Evolutionary conservation across 2,113 vertebrate genomes (phyloP).

Genomic region (Tragelaphus strepsiceros): DNA sequence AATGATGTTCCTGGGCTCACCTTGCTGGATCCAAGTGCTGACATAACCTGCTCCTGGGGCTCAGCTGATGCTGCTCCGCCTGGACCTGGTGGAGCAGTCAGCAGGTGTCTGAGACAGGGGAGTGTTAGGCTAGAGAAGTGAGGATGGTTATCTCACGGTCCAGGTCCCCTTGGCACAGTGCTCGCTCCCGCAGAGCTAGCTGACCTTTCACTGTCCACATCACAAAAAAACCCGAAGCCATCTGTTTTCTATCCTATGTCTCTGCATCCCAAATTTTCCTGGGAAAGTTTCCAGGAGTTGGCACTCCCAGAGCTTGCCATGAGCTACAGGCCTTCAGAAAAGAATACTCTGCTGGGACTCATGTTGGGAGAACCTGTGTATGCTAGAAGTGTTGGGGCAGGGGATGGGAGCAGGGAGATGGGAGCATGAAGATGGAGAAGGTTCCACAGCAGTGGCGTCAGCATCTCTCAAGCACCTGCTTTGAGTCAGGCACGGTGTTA

Average conservation of each 20-base stretch:
- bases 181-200: not conserved
- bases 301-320: not conserved
- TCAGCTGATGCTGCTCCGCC: not conserved
- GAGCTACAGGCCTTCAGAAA: not conserved
- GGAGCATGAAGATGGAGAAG: not conserved
- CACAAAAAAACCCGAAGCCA: not conserved
- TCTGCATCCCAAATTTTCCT: not conserved
- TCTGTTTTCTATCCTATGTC: not conserved
- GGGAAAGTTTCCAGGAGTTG: constrained; percentile 7
- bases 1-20: not conserved
- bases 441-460: rapidly evolving
- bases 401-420: not conserved
- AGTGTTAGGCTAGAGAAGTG: not conserved
- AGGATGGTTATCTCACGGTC: not conserved
- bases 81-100: not conserved
- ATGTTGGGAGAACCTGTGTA: rapidly evolving
- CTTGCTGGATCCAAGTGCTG: not conserved
- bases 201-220: not conserved
- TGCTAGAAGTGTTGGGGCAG: not conserved
- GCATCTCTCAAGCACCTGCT: not conserved
- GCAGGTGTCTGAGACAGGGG: not conserved
- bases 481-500: too few relatives aligned
- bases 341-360: not conserved
- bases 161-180: not conserved
- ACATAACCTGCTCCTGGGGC: not conserved